phyloP scores from a whole-genome alignment of 2,797 vertebrate species.

The Allobates femoralis region DNA sequence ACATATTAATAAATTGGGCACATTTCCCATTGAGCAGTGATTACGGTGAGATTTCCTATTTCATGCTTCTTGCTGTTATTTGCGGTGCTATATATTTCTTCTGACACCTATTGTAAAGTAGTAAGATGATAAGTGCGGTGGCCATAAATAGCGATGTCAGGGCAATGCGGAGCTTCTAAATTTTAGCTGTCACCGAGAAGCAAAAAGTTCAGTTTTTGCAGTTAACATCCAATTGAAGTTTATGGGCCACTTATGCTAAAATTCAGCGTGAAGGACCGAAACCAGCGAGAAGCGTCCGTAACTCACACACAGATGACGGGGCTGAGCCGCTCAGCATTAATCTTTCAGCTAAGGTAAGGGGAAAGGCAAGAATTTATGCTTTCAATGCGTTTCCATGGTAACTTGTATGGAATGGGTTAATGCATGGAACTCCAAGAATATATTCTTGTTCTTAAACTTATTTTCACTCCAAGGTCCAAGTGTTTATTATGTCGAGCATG shows the following conservation, averaged over 20 bases:
- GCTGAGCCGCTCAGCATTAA: slow-evolving; percentile 26
- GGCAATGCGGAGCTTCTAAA: not conserved
- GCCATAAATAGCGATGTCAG: not conserved
- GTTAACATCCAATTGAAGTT: slow-evolving; percentile 15
- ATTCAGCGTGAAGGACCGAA: not conserved
- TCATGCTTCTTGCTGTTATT: not conserved
- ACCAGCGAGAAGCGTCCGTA: not conserved
- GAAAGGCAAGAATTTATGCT: not conserved
- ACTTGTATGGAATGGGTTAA: slow-evolving; percentile 27
- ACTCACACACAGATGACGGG: not conserved
- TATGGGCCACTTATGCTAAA: slow-evolving; percentile 26
- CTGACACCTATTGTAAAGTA: not conserved
- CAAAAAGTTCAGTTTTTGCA: slow-evolving; percentile 11
- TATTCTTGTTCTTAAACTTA: not conserved
- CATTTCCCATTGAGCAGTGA: no score
- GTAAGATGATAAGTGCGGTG: not conserved
- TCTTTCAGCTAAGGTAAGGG: slow-evolving; percentile 26
- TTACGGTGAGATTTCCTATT: no score
- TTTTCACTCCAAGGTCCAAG: no score
- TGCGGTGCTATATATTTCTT: not conserved
- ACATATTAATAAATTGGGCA: no score
- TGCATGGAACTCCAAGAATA: not conserved
- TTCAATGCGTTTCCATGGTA: slow-evolving; percentile 31
- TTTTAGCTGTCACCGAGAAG: not conserved
- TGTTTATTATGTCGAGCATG: no score